Evolutionary conservation across 2,888 invertebrate genomes (phyloP).

Genomic region (Synanthedon andrenaeformis): DNA sequence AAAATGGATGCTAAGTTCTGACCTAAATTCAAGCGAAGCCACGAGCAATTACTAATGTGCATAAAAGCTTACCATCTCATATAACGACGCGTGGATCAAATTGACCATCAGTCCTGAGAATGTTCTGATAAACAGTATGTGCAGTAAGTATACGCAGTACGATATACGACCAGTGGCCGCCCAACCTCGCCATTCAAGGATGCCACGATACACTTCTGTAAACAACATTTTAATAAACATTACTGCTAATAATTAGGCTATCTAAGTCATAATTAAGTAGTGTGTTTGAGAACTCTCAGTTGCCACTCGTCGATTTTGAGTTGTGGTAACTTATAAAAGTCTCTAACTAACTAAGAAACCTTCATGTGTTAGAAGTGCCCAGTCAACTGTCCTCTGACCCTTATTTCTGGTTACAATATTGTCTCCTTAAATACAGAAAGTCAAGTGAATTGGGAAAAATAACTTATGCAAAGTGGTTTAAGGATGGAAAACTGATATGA

Average conservation of each 20-base stretch:
- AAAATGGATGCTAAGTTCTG: too few relatives aligned
- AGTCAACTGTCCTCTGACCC: too few relatives aligned
- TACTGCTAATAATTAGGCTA: background rate
- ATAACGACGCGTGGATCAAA: slow-evolving; percentile 9
- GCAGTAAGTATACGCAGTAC: slow-evolving; percentile 15
- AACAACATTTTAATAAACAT: background rate
- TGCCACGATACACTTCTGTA: slow-evolving; percentile 18
- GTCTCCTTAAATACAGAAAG: too few relatives aligned
- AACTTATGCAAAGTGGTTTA: too few relatives aligned
- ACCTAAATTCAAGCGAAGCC: too few relatives aligned
- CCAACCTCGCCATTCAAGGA: slow-evolving; percentile 26
- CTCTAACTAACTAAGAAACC: too few relatives aligned
- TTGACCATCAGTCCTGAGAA: slow-evolving; percentile 10
- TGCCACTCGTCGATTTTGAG: background rate
- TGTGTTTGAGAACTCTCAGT: background rate
- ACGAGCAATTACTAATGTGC: background rate
- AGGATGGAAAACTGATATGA: too few relatives aligned
- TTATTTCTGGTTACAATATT: too few relatives aligned
- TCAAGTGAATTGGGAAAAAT: too few relatives aligned
- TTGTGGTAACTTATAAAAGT: too few relatives aligned
- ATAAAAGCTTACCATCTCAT: slow-evolving; percentile 11
- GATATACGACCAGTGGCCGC: slow-evolving; percentile 10
- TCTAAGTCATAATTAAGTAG: too few relatives aligned
- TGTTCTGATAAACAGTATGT: slow-evolving; percentile 10
- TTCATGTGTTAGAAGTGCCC: too few relatives aligned